Evolutionary conservation across 1,140 invertebrate genomes (phyloP).

Genomic region (Euborellia annulipes): DNA sequence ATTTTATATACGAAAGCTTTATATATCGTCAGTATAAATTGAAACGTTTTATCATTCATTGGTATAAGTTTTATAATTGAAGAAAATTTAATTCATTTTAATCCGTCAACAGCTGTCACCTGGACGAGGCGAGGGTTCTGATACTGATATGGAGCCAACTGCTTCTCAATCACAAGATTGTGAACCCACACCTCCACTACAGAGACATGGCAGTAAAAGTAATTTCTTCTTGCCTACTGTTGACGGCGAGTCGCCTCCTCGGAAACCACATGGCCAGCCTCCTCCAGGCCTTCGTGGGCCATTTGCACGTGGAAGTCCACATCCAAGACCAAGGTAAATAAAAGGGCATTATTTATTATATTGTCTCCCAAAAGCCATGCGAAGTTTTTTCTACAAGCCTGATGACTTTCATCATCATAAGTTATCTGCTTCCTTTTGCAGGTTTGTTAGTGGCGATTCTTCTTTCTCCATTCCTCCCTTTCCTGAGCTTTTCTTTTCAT

Average conservation of each 20-base stretch:
- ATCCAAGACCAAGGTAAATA: conserved; percentile 54
- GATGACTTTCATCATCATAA: too few species aligned
- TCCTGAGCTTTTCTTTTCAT: too few species aligned
- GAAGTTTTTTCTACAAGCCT: too few species aligned
- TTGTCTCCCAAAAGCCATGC: too few species aligned
- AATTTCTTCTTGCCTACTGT: conserved; percentile 76
- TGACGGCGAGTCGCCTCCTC: conserved; percentile 40
- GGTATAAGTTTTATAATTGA: too few species aligned
- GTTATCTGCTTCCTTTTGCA: too few species aligned
- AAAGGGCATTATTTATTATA: too few species aligned
- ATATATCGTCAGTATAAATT: too few species aligned
- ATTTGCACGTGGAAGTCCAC: conserved; percentile 57
- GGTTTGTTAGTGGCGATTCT: too few species aligned
- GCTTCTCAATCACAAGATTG: conserved; percentile 84
- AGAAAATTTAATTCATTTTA: neutral
- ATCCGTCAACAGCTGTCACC: conserved; percentile 61
- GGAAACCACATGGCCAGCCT: conserved; percentile 27
- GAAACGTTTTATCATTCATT: too few species aligned
- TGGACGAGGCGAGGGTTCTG: conserved; percentile 47
- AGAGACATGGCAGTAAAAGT: conserved; percentile 76
- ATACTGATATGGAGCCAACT: conserved; percentile 66
- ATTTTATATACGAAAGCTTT: neutral
- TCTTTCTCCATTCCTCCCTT: too few species aligned
- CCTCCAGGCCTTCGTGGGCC: conserved; percentile 30
- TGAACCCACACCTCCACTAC: conserved; percentile 78